A percentile compares a stretch with the other conserved stretches of the same genome.
phyloP scores from a whole-genome alignment of 2,797 vertebrate genomes.

The Tinamus major region DNA sequence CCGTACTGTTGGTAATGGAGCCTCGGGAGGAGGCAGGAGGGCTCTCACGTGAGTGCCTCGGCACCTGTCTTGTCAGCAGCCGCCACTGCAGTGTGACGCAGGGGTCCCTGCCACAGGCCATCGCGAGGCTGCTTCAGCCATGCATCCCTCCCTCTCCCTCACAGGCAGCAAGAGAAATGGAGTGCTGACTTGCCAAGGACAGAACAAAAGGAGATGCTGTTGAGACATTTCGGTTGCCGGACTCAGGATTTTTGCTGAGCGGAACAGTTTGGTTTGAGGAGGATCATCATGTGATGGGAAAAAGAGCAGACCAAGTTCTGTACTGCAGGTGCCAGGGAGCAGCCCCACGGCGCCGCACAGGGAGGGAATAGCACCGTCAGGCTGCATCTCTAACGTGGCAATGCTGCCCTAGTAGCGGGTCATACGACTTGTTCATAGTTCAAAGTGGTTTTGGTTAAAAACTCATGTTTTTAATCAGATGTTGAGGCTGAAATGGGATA shows the following conservation, averaged over 20 bases:
- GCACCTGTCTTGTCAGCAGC: conserved; percentile 32
- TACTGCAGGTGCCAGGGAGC: neutral
- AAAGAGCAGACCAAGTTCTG: neutral
- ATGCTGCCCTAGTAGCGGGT: neutral
- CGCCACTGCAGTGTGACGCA: conserved; percentile 54
- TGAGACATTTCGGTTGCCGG: neutral
- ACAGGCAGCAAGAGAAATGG: neutral
- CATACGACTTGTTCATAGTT: neutral
- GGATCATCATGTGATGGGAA: accelerated
- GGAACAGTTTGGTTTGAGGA: neutral
- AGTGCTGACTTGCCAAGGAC: neutral
- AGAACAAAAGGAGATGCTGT: neutral
- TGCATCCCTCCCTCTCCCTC: neutral
- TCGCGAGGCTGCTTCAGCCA: conserved; percentile 28
- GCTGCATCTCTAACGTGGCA: accelerated
- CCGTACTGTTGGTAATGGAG: neutral
- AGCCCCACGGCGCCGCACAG: accelerated
- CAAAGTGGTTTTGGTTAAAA: neutral
- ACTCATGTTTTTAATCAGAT: neutral
- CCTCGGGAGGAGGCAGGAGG: neutral
- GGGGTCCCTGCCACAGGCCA: conserved; percentile 60
- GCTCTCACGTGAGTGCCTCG: neutral
- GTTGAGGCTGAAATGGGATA: neutral
- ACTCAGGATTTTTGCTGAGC: neutral
- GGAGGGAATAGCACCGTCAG: neutral